A percentile compares a stretch with the other conserved stretches of the same genome.
These are phyloP conservation scores for Triplophysa yarkandensis DNA, from an alignment of 2,797 vertebrate species.

Conservation along the genomic window DNA sequence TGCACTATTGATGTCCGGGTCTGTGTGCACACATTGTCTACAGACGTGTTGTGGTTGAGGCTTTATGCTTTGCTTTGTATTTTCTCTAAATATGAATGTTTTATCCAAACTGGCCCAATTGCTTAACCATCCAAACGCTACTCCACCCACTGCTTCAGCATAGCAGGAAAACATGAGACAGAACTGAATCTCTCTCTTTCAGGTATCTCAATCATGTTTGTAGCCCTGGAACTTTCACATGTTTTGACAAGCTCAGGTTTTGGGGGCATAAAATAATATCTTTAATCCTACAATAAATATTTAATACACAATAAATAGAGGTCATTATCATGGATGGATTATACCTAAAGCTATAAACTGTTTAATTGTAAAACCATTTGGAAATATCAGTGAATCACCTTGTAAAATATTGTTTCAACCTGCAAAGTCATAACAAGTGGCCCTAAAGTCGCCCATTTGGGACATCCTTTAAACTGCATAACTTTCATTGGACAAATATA, in stretches of 20 bases:
- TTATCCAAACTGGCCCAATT: conserved; percentile 82
- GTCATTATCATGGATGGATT: conserved; percentile 17
- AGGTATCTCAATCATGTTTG: background rate
- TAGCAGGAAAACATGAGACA: conserved; percentile 34
- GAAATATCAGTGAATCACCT: background rate
- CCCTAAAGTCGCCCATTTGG: too few species aligned
- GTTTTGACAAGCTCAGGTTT: conserved; percentile 12
- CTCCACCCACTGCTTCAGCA: conserved; percentile 47
- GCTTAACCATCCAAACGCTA: conserved; percentile 75
- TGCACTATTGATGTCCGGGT: conserved; percentile 50
- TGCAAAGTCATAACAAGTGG: conserved; percentile 3
- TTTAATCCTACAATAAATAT: conserved; percentile 22
- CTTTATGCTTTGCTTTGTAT: conserved; percentile 59
- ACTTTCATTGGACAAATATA: background rate
- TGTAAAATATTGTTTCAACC: background rate
- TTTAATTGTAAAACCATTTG: background rate
- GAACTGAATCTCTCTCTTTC: conserved; percentile 9
- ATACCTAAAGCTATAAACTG: background rate
- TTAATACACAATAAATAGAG: background rate
- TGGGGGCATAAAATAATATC: background rate
- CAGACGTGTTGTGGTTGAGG: conserved; percentile 38
- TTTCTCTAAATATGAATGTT: conserved; percentile 72
- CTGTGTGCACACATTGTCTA: conserved; percentile 50
- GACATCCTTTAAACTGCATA: too few species aligned
- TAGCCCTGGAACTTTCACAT: background rate